Conservation (phyloP, 2,113 vertebrate genomes). For the Mixornis gularis region DNA sequence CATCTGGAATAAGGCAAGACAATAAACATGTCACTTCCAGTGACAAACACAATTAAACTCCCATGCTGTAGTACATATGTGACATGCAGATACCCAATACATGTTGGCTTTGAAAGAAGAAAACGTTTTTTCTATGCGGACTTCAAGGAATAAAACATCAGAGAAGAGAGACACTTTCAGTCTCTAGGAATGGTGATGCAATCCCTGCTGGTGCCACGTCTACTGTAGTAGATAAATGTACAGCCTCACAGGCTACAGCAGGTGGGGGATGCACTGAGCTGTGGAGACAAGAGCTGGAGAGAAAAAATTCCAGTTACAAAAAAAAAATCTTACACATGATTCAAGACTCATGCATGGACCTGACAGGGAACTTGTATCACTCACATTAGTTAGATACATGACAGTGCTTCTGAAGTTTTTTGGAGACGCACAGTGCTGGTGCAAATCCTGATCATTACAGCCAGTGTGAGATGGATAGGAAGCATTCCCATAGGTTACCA, state of each 20-base stretch:
- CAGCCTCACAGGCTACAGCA: background rate
- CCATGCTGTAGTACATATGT: background rate
- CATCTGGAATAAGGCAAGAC: background rate
- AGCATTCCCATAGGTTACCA: background rate
- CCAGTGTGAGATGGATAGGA: background rate
- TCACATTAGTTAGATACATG: background rate
- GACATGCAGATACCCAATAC: fast-evolving
- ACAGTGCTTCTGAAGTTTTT: background rate
- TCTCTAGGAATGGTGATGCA: background rate
- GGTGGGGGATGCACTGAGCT: background rate
- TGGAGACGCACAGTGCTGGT: background rate
- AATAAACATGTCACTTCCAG: background rate
- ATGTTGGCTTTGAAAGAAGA: background rate
- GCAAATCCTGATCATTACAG: background rate
- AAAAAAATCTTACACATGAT: background rate
- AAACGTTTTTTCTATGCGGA: background rate
- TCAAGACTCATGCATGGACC: background rate
- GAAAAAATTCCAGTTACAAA: background rate
- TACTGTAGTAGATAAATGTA: background rate
- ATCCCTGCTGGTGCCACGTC: background rate
- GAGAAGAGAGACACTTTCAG: constrained; percentile 17
- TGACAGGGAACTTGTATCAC: background rate
- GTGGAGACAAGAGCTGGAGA: background rate
- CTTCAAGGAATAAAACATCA: background rate
- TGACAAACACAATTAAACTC: background rate